Percentiles rank a stretch among this genome's conserved stretches.
These are phyloP conservation scores for Dermochelys coriacea DNA, from an alignment of 2,797 vertebrate genomes.

Conservation along the genomic window DNA sequence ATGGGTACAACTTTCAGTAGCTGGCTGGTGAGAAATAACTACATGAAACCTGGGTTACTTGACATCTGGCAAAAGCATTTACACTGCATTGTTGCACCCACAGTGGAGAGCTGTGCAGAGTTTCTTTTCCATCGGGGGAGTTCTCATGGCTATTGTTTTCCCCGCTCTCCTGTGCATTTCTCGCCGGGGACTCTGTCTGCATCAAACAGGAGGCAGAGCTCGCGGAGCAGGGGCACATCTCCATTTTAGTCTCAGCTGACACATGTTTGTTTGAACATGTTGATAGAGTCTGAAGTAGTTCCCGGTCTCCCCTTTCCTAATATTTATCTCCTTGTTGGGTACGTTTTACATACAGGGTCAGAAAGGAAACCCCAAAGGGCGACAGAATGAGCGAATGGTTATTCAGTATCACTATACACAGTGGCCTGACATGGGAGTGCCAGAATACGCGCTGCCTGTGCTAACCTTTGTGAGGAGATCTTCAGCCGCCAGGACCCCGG, in stretches of 20 bases:
- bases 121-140: neutral
- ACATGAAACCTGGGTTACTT: neutral
- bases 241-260: neutral
- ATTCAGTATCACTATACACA: constrained; percentile 99
- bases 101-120: neutral
- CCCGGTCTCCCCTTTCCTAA: neutral
- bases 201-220: constrained; percentile 45
- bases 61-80: neutral
- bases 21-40: neutral
- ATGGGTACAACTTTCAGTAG: neutral
- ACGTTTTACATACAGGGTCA: constrained; percentile 81
- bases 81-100: neutral
- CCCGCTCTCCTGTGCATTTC: neutral
- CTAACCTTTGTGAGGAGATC: constrained; percentile 97
- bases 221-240: neutral
- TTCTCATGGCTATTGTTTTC: neutral
- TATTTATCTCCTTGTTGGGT: fast-evolving
- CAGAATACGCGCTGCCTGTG: constrained; percentile 96
- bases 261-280: neutral
- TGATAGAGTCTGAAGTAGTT: neutral
- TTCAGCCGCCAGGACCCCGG: constrained; percentile 86
- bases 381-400: constrained; percentile 91
- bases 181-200: constrained; percentile 46
- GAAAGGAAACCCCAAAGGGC: constrained; percentile 91
- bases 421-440: constrained; percentile 99